Base-by-base conservation (phyloP, 2,888 invertebrate genomes). In the Tinea pellionella region DNA sequence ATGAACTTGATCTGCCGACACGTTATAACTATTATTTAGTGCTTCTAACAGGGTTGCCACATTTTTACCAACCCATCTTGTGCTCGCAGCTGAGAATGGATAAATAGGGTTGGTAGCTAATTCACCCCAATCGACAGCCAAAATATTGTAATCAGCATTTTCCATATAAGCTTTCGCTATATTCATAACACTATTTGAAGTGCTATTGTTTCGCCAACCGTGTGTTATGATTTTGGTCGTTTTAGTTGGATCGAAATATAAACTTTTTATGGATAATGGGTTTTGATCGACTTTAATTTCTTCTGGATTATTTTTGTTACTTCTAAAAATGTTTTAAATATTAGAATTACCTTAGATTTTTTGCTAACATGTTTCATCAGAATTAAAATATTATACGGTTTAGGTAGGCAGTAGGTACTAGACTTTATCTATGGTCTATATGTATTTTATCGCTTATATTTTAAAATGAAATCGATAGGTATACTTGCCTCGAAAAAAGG, bases 141-240 rank as follows among this genome's bases (percentile, higher is more conserved):
- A 80, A 0, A 90, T 82, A 64, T 90, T 90, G 8, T 75, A 71
- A 64, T 89, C 88, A 8, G 71, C 70, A 60, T 68, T 72, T 42
- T 69, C 65, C 55, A 90, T 65, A 63, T 87, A 77, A 0, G 77
- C 71, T 53, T 85, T 67, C 66, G 87, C 89, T 4, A 89, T 81
- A 24, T 67, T 63, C 43, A 81, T 74, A 42, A 88, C 66, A 75
- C 87, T 84, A 11, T 72, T 67, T 0, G 71, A 67, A 16, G 71
- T 68, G 59, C 80, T 83, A 58, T 71, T 70, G 0, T 88, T 83
- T 59, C 83, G 68, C 89, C 89, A 90, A 0, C 88, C 88, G 64
- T 90, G 90, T 2, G 89, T 89, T 12, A 90, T 61, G 12, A 88
- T 77, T 70, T 84, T 89, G 0, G 88, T 73, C 1, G 75, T 68